Percentiles rank a stretch among this genome's conserved stretches.
phyloP scores from a whole-genome alignment of 2,888 invertebrate genomes.

The Drosophila nigritarsus region DNA sequence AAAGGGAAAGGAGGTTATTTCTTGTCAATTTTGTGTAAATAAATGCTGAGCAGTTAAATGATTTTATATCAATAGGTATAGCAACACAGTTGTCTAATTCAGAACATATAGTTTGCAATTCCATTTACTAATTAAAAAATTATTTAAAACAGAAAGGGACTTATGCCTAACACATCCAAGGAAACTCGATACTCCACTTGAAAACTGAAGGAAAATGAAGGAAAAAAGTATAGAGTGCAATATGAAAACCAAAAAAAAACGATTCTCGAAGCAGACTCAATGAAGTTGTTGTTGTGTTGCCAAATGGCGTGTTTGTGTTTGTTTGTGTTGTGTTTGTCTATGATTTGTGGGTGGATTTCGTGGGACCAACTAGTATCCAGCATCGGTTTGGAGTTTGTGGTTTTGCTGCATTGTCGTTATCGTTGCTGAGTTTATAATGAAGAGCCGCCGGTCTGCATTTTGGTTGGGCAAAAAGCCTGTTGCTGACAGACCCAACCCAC shows the following conservation, averaged over 20 bases:
- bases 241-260: slow-evolving; percentile 36
- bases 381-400: slow-evolving; percentile 34
- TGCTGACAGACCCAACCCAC: slow-evolving; percentile 47
- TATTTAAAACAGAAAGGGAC: not conserved
- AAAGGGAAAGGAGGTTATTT: not conserved
- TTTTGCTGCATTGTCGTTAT: slow-evolving; percentile 30
- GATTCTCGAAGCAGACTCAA: slow-evolving; percentile 48
- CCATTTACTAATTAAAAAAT: not conserved
- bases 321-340: slow-evolving; percentile 6
- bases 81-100: not conserved
- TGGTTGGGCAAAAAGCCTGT: slow-evolving; percentile 52
- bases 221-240: not conserved
- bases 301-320: not conserved
- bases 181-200: not conserved
- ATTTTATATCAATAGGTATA: not conserved
- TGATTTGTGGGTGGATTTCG: slow-evolving; percentile 19
- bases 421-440: slow-evolving; percentile 52
- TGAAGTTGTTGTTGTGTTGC: slow-evolving; percentile 41
- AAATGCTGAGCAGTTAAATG: not conserved
- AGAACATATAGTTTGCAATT: not conserved
- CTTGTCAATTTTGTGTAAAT: not conserved
- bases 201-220: not conserved
- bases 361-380: slow-evolving; percentile 7
- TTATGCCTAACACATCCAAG: not conserved
- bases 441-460: slow-evolving; percentile 40